These are phyloP conservation scores for Discoglossus pictus DNA, from an alignment of 2,797 vertebrate species.

Conservation along the genomic window DNA sequence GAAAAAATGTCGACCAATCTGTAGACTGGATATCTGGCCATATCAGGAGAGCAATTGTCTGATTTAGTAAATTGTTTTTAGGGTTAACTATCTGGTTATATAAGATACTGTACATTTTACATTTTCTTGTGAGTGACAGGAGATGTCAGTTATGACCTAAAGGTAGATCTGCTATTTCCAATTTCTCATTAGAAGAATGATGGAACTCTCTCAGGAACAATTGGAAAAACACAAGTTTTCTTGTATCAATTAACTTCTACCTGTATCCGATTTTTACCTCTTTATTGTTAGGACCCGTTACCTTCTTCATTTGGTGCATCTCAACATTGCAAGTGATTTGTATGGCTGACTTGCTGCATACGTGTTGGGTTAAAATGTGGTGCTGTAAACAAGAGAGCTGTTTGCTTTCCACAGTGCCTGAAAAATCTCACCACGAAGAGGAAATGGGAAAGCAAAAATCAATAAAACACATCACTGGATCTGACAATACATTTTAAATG, in stretches of 20 bases:
- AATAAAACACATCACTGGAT: slow-evolving; percentile 40
- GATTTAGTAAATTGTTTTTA: slow-evolving; percentile 59
- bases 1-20: background rate
- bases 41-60: slow-evolving; percentile 56
- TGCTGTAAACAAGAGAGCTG: slow-evolving; percentile 8
- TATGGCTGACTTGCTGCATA: background rate
- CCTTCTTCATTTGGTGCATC: background rate
- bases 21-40: slow-evolving; percentile 5
- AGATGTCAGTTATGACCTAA: background rate
- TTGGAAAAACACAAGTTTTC: slow-evolving; percentile 28
- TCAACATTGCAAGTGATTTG: background rate
- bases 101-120: background rate
- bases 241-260: slow-evolving; percentile 18
- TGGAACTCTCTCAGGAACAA: slow-evolving; percentile 26
- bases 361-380: background rate
- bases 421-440: slow-evolving; percentile 17
- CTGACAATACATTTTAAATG: slow-evolving; percentile 47
- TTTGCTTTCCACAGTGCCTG: slow-evolving; percentile 19
- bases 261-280: background rate
- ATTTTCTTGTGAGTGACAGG: background rate
- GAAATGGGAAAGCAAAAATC: slow-evolving; percentile 41
- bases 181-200: slow-evolving; percentile 51
- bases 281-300: background rate
- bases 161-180: slow-evolving; percentile 15
- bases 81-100: slow-evolving; percentile 54